Percentiles rank a stretch among this genome's conserved stretches.
Evolutionary conservation across 53 echinoderm and acorn worm species (phyloP).

Genomic region (Pentamera pediparva): DNA sequence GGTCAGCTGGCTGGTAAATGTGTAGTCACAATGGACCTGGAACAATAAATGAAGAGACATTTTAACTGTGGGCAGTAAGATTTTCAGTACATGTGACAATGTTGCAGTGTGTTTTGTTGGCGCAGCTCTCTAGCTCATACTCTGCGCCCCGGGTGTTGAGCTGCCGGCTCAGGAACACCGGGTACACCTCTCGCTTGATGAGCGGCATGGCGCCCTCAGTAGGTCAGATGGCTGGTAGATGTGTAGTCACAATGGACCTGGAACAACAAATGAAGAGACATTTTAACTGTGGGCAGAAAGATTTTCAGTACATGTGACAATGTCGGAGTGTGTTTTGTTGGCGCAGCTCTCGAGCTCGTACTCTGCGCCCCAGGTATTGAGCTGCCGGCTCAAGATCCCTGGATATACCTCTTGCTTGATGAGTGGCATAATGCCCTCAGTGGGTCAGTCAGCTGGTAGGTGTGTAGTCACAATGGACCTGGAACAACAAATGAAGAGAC

Average conservation of each 20-base stretch:
- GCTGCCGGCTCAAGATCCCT: slow-evolving; percentile 75
- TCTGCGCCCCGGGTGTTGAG: slow-evolving; percentile 58
- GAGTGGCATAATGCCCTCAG: slow-evolving; percentile 94
- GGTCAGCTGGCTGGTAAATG: slow-evolving; percentile 45
- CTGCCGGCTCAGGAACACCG: slow-evolving; percentile 79
- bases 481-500: too few relatives aligned
- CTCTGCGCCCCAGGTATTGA: slow-evolving; percentile 54
- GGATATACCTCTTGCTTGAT: slow-evolving; percentile 94
- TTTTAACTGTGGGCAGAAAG: too few relatives aligned
- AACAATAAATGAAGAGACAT: too few relatives aligned
- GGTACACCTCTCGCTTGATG: slow-evolving; percentile 93
- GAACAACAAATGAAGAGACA: too few relatives aligned
- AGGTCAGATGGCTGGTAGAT: slow-evolving; percentile 50
- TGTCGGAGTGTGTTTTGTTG: slow-evolving; percentile 78
- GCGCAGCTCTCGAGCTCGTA: slow-evolving; percentile 93
- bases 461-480: slow-evolving; percentile 42
- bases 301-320: too few relatives aligned
- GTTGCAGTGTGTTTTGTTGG: slow-evolving; percentile 80
- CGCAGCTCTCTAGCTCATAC: slow-evolving; percentile 89
- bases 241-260: slow-evolving; percentile 36
- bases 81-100: too few relatives aligned
- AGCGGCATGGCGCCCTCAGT: slow-evolving; percentile 97
- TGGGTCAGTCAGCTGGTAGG: slow-evolving; percentile 38
- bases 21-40: slow-evolving; percentile 35
- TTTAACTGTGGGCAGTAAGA: too few relatives aligned